phyloP scores from a whole-genome alignment of 2,888 invertebrate genomes.

The Drosophila anomalata region DNA sequence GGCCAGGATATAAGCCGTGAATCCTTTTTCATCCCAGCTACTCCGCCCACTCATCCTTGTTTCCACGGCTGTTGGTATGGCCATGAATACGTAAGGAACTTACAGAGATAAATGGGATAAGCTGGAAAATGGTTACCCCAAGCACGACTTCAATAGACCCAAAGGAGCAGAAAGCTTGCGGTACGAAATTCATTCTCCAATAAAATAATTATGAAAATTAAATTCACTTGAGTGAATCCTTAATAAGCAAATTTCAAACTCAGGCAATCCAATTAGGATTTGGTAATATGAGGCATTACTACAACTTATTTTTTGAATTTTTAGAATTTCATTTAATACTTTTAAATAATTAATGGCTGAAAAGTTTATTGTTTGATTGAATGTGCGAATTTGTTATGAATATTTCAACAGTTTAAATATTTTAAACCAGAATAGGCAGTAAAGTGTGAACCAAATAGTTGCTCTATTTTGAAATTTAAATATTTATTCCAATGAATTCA shows the following conservation, averaged over 20 bases:
- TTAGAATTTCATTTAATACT: background rate
- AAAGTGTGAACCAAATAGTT: background rate
- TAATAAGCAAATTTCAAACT: conserved; percentile 11
- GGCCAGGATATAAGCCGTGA: conserved; percentile 39
- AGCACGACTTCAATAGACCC: conserved; percentile 11
- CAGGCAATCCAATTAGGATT: conserved; percentile 7
- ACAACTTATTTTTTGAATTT: background rate
- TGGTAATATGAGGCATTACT: background rate
- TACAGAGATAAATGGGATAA: conserved; percentile 25
- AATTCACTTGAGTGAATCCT: background rate
- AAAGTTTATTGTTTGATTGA: background rate
- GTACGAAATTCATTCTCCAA: conserved; percentile 20
- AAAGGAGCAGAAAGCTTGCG: conserved; percentile 18
- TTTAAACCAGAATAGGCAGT: background rate
- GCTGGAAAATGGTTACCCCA: conserved; percentile 24
- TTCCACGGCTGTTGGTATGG: background rate
- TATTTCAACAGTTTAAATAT: background rate
- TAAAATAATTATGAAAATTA: conserved; percentile 17
- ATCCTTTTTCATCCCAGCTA: conserved; percentile 14
- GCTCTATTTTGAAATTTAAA: background rate
- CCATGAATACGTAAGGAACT: conserved; percentile 34
- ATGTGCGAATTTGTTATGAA: background rate
- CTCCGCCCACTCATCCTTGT: background rate
- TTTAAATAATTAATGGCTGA: background rate
- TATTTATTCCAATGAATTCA: background rate